Evolutionary conservation across 2,797 vertebrate genomes (phyloP).

Genomic region (Phaenicophaeus curvirostris): DNA sequence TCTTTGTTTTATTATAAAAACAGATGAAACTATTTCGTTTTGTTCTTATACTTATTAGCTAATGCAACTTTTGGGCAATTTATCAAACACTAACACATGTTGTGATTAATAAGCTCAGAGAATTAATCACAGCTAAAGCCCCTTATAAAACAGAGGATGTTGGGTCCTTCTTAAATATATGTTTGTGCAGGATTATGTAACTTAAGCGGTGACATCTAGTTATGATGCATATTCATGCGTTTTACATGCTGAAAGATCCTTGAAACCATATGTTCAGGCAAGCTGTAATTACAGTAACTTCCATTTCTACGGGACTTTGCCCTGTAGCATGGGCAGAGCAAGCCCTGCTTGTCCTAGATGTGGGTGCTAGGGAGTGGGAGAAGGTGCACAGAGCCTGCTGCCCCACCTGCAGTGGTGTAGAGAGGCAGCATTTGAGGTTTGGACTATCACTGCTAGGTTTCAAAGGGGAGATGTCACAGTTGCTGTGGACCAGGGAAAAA

Average conservation of each 20-base stretch:
- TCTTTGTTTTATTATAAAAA: constrained; percentile 86
- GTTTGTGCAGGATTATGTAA: constrained; percentile 74
- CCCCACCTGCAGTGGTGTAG: accelerated
- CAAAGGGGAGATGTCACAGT: not conserved
- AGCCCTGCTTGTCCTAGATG: not conserved
- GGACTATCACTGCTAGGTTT: not conserved
- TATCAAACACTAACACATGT: constrained; percentile 84
- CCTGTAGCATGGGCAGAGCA: not conserved
- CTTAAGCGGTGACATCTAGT: constrained; percentile 62
- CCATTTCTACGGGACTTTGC: constrained; percentile 37
- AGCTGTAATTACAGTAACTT: constrained; percentile 57
- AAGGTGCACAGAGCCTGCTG: not conserved
- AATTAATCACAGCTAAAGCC: constrained; percentile 73
- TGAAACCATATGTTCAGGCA: constrained; percentile 61
- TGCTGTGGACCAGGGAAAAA: not conserved
- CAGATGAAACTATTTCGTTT: constrained; percentile 85
- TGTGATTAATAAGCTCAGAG: constrained; percentile 78
- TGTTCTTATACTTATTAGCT: constrained; percentile 85
- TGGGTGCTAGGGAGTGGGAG: not conserved
- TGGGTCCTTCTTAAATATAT: constrained; percentile 53
- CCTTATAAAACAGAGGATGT: constrained; percentile 55
- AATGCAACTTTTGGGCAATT: constrained; percentile 84
- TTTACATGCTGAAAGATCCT: constrained; percentile 19
- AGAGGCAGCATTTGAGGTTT: not conserved
- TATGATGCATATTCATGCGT: constrained; percentile 70